Evolutionary conservation across 2,888 invertebrate genomes (phyloP).

Genomic region (Glyphotaelius pellucidus): DNA sequence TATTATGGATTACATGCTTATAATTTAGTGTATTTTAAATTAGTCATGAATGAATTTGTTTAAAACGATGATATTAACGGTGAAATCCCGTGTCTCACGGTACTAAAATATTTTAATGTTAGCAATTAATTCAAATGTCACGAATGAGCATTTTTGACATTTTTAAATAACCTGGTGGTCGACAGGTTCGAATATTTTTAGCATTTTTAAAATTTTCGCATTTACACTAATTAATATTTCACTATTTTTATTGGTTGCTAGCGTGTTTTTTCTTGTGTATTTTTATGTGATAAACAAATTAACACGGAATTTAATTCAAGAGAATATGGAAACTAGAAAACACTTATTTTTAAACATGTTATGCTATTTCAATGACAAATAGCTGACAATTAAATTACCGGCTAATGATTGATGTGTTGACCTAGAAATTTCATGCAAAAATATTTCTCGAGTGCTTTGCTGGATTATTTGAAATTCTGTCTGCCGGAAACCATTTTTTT

Average conservation of each 20-base stretch:
- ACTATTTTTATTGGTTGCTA: background rate
- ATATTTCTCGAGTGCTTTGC: too few species aligned
- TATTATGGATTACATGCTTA: too few species aligned
- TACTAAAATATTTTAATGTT: background rate
- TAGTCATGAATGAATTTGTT: background rate
- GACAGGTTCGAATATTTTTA: background rate
- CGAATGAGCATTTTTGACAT: background rate
- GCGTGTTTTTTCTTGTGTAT: background rate
- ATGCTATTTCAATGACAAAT: too few species aligned
- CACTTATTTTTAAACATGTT: too few species aligned
- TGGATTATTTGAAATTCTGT: too few species aligned
- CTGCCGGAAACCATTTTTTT: too few species aligned
- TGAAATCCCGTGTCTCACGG: background rate
- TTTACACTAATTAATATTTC: background rate
- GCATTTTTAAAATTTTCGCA: too few species aligned
- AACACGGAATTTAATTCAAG: background rate
- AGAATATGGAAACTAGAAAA: too few species aligned
- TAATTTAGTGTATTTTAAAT: background rate
- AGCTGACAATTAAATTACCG: too few species aligned
- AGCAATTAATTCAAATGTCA: conserved; percentile 20
- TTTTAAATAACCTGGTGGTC: background rate
- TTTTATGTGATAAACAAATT: background rate
- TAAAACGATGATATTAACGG: background rate
- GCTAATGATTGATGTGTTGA: too few species aligned
- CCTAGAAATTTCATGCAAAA: too few species aligned